Evolutionary conservation across 1,140 invertebrate genomes (phyloP).

Genomic region (Papilio polytes): DNA sequence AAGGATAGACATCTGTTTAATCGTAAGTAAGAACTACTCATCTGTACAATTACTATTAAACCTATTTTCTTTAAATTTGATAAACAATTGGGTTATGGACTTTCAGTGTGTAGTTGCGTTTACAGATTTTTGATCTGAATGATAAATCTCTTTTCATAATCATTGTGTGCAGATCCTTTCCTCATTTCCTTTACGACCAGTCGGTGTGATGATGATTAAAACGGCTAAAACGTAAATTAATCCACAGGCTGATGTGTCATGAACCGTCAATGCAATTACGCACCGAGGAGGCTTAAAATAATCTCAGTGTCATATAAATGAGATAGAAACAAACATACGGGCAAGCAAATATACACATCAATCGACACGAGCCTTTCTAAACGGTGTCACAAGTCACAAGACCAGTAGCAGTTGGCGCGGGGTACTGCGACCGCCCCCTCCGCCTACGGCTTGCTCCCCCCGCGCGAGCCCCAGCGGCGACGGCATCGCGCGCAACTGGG

Average conservation of each 20-base stretch:
- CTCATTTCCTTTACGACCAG: too few species aligned
- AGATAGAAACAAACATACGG: slow-evolving; percentile 33
- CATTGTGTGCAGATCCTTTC: too few species aligned
- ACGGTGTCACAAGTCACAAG: slow-evolving; percentile 54
- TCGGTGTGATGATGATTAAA: background rate
- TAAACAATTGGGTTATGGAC: too few species aligned
- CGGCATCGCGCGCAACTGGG: slow-evolving; percentile 58
- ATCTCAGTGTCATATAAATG: slow-evolving; percentile 21
- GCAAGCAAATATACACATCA: slow-evolving; percentile 47
- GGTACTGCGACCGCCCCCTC: slow-evolving; percentile 41
- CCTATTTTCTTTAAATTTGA: too few species aligned
- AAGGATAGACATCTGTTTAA: background rate
- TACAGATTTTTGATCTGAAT: too few species aligned
- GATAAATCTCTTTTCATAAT: too few species aligned
- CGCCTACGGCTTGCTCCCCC: slow-evolving; percentile 31
- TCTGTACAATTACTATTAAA: too few species aligned
- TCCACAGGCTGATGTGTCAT: background rate
- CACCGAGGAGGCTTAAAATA: background rate
- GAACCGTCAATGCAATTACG: background rate
- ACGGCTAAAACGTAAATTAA: background rate
- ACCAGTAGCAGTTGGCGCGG: slow-evolving; percentile 46
- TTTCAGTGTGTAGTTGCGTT: too few species aligned
- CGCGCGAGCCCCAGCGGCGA: slow-evolving; percentile 43
- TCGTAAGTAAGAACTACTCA: too few species aligned
- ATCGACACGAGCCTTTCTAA: slow-evolving; percentile 55